A percentile compares a stretch with the other conserved stretches of the same genome.
phyloP scores from a whole-genome alignment of 2,797 vertebrate species.

The Cheirogaleus major region DNA sequence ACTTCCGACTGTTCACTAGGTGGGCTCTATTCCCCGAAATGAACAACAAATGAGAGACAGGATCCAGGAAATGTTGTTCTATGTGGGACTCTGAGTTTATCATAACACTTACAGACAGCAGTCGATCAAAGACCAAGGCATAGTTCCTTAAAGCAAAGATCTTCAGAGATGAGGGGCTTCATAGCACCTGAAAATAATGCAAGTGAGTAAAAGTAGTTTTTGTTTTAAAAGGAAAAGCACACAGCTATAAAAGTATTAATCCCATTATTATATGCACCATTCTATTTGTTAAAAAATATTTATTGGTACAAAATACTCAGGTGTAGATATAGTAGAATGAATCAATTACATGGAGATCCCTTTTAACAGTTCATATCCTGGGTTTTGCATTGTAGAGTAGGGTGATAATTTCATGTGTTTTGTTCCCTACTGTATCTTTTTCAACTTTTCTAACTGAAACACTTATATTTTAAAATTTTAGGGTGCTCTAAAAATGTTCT shows the following conservation, averaged over 20 bases:
- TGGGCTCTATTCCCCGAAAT: not conserved
- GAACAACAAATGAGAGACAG: not conserved
- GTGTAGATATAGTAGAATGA: not conserved
- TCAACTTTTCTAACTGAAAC: not conserved
- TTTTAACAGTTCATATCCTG: not conserved
- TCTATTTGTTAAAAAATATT: not conserved
- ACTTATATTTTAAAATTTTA: not conserved
- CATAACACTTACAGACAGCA: not conserved
- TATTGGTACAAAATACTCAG: not conserved
- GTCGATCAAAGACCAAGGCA: too few relatives aligned
- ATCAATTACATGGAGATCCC: not conserved
- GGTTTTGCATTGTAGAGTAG: not conserved
- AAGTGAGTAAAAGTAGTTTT: not conserved
- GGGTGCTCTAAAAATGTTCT: not conserved
- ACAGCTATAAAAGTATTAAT: not conserved
- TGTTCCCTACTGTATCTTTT: not conserved
- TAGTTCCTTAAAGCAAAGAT: not conserved
- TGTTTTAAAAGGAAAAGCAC: not conserved
- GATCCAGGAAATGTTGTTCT: not conserved
- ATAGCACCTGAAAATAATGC: not conserved
- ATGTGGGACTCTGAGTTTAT: not conserved
- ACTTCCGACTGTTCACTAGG: not conserved
- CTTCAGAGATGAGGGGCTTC: not conserved
- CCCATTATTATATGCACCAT: not conserved
- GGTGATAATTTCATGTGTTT: not conserved